Evolutionary conservation across 1,140 invertebrate genomes (phyloP), one percentile per base, ranked within the genome.

Genomic region (Pseudomyrmex pallidus): DNA sequence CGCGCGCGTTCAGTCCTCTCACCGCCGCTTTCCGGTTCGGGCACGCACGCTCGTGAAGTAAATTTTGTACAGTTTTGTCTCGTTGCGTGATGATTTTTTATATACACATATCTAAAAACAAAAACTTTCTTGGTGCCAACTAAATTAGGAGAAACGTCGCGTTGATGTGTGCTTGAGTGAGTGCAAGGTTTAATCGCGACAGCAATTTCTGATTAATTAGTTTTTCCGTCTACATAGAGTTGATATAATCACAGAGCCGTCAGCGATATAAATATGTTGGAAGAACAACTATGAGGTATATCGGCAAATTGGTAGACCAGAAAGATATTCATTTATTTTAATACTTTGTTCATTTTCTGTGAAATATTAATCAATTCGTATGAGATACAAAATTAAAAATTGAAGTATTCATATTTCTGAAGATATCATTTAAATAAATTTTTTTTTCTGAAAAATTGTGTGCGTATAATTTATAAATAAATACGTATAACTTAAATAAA

Each of bases 11-110:
- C 76, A 80, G 76, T 80, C 54, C 66, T 59, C 46, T 68, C 54
- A 66, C 66, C 22, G 76, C 44, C 50, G 76, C 54, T 61, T 80
- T 80, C 76, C 56, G 54, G 20, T 70, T 22, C 56, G 66, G 54
- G 54, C 54, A 72, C 54, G 54, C 76, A 54, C 59, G 54, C 22
- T 80, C 44, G 66, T 50, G 44, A 80, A 59, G 61, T 80, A 13
- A 35, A 10, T 44, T 22, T 64, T 25, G 54, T 44, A 8, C 46
- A 35, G 70, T 80, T 80, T 80, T 70, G 17, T 70, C n/a, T 2
- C 8, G 52, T 3, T 59, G 4, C 15, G 54, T 10, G 48, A 68
- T 80, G 44, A 44, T 78, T 13, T 48, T 15, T 48, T 15, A 0
- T 7, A 7, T 35, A 35, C 35, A 35, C 35, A 10, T 46, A 17